Conservation (phyloP, 2,113 vertebrate species). For the Cottus gobio region DNA sequence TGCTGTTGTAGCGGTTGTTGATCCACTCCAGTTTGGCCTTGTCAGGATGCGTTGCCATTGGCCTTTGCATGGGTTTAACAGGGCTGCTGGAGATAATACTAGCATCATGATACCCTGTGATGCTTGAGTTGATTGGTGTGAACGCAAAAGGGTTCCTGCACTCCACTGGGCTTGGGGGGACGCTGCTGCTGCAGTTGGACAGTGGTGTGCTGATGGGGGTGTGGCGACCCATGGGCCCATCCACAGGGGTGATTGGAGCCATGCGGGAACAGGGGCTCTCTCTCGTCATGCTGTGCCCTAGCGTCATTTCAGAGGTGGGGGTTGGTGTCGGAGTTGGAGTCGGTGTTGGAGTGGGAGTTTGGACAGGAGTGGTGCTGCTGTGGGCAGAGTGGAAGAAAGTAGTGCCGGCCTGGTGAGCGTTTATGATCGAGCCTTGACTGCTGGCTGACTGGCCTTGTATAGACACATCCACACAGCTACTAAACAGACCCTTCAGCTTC, state of each 20-base stretch:
- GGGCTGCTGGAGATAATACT: constrained; percentile 97
- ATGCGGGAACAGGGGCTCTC: constrained; percentile 95
- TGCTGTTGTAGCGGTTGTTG: constrained; percentile 92
- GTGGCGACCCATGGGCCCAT: constrained; percentile 95
- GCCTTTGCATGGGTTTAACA: constrained; percentile 98
- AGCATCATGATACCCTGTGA: constrained; percentile 94
- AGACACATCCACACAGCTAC: constrained; percentile 88
- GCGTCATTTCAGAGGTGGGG: constrained; percentile 94
- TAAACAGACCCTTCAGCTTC: constrained; percentile 88
- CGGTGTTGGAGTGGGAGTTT: constrained; percentile 89
- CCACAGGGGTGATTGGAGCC: constrained; percentile 94
- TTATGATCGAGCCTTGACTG: constrained; percentile 84
- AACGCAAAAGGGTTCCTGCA: constrained; percentile 98
- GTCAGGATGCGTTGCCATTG: constrained; percentile 97
- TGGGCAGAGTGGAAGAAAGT: constrained; percentile 94
- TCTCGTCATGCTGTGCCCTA: constrained; percentile 89
- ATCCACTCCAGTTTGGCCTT: constrained; percentile 99
- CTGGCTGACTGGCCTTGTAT: constrained; percentile 86
- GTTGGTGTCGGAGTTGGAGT: constrained; percentile 93
- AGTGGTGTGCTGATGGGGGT: constrained; percentile 96
- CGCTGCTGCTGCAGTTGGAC: constrained; percentile 97
- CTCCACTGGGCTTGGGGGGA: constrained; percentile 97
- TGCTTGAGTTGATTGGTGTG: constrained; percentile 97
- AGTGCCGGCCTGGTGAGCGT: constrained; percentile 84
- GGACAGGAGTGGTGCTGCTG: constrained; percentile 92